Conservation (phyloP, 1,140 invertebrate genomes). For the Lycorma delicatula region DNA sequence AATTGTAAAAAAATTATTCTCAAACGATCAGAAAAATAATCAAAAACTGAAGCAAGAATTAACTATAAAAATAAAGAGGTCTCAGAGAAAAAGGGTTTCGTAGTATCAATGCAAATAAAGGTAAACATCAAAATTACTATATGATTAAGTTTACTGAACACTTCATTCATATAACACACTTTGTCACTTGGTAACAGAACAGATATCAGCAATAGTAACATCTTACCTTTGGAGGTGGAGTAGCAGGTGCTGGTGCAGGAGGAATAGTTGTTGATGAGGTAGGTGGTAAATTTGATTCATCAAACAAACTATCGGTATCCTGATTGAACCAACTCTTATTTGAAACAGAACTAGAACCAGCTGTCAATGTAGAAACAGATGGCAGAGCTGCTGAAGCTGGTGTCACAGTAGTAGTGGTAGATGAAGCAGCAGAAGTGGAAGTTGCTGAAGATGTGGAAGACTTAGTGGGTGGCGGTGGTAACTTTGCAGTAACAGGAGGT, state of each 20-base stretch:
- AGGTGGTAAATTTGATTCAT: slow-evolving; percentile 37
- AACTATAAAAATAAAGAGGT: too few relatives aligned
- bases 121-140: too few relatives aligned
- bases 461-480: slow-evolving; percentile 36
- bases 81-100: too few relatives aligned
- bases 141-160: too few relatives aligned
- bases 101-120: too few relatives aligned
- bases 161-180: too few relatives aligned
- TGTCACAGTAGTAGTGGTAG: slow-evolving; percentile 24
- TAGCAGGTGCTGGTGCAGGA: not conserved
- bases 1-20: too few relatives aligned
- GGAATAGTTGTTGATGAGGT: not conserved
- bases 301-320: slow-evolving; percentile 43
- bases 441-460: slow-evolving; percentile 10
- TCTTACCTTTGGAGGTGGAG: slow-evolving; percentile 1
- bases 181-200: too few relatives aligned
- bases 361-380: not conserved
- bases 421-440: slow-evolving; percentile 32
- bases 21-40: too few relatives aligned
- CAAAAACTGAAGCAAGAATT: too few relatives aligned
- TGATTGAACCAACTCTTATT: slow-evolving; percentile 43
- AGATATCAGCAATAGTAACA: too few relatives aligned
- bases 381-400: not conserved
- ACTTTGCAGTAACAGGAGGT: slow-evolving; percentile 32
- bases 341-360: slow-evolving; percentile 4